phyloP scores from a whole-genome alignment of 2,113 vertebrate species.

The Notothenia rossii region DNA sequence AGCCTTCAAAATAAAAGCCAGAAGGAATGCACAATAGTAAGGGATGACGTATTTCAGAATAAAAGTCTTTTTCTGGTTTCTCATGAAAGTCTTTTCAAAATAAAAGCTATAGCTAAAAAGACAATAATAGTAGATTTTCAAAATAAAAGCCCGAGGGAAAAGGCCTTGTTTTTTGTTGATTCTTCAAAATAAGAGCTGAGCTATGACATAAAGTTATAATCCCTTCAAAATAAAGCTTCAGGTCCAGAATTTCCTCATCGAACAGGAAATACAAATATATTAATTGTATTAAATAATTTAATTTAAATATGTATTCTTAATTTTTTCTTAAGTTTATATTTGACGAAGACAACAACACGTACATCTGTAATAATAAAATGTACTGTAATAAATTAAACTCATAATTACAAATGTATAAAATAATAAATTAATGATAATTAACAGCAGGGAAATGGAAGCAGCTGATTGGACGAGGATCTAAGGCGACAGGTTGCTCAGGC shows the following conservation, averaged over 20 bases:
- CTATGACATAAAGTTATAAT: neutral
- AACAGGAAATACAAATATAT: neutral
- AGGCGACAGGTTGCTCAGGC: constrained; percentile 86
- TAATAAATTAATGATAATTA: neutral
- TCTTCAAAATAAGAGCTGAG: neutral
- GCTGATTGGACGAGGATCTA: constrained; percentile 52
- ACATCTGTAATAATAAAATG: neutral
- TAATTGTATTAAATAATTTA: neutral
- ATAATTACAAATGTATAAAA: neutral
- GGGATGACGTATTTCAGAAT: neutral
- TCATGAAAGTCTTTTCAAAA: too few relatives aligned
- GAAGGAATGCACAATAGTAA: neutral
- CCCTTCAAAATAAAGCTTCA: neutral
- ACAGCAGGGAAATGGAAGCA: neutral
- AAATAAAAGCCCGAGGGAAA: too few relatives aligned
- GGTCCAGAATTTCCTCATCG: neutral
- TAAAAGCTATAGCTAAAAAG: too few relatives aligned
- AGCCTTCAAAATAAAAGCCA: constrained; percentile 8
- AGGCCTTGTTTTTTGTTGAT: neutral
- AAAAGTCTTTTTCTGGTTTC: neutral
- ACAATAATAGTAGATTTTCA: too few relatives aligned
- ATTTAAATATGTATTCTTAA: neutral
- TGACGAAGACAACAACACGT: neutral
- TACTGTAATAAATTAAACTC: neutral
- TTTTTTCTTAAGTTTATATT: neutral